Evolutionary conservation across 2,113 vertebrate species (phyloP).

Genomic region (Gallinago undulata): DNA sequence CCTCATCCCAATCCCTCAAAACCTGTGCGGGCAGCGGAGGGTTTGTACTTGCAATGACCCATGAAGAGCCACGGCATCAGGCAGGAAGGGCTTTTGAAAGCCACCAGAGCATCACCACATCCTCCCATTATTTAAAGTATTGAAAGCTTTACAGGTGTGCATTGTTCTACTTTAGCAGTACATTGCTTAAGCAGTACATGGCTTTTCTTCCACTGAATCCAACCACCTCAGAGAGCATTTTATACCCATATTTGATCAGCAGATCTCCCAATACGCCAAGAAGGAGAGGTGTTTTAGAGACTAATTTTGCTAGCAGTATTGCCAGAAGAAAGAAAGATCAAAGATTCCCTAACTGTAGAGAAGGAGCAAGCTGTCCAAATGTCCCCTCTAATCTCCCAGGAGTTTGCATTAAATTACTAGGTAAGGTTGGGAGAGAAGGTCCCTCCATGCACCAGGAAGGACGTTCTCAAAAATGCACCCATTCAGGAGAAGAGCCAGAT

Average conservation of each 20-base stretch:
- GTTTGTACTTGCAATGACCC: not conserved
- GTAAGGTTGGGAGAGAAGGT: not conserved
- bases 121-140: not conserved
- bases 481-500: not conserved
- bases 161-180: not conserved
- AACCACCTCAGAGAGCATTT: not conserved
- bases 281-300: not conserved
- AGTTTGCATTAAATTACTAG: not conserved
- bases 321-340: not conserved
- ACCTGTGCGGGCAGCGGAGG: not conserved
- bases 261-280: not conserved
- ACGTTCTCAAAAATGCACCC: not conserved
- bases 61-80: accelerated
- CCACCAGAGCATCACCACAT: not conserved
- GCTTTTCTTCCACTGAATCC: not conserved
- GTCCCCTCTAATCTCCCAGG: not conserved
- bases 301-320: not conserved
- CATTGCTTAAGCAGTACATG: not conserved
- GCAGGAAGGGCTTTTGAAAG: not conserved
- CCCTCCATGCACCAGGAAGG: not conserved
- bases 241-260: not conserved
- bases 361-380: not conserved
- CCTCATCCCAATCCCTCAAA: not conserved
- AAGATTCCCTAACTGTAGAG: not conserved
- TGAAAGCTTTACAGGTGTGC: not conserved